Percentiles rank a stretch among this genome's conserved stretches.
These are phyloP conservation scores for Xyrauchen texanus DNA, from an alignment of 2,113 vertebrate species.

Conservation along the genomic window DNA sequence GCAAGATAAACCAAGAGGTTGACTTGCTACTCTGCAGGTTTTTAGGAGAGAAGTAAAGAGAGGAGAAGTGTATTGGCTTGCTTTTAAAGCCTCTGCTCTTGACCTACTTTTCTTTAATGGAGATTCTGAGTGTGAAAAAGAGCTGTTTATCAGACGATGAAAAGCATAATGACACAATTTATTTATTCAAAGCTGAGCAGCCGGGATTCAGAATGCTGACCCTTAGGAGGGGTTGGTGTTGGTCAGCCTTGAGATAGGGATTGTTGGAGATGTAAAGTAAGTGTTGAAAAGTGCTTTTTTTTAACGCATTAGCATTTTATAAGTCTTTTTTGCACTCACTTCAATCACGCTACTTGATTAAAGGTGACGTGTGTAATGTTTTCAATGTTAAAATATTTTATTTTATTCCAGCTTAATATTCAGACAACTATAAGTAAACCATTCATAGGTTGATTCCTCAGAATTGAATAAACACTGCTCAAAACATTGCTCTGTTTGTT, in stretches of 20 bases:
- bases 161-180: conserved; percentile 69
- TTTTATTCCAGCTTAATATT: no score
- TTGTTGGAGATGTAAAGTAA: conserved; percentile 29
- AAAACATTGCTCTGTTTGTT: no score
- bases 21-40: conserved; percentile 57
- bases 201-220: conserved; percentile 50
- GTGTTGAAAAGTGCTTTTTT: conserved; percentile 32
- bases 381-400: no score
- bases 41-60: conserved; percentile 52
- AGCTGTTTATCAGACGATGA: conserved; percentile 68
- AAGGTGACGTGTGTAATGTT: not conserved
- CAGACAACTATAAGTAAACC: no score
- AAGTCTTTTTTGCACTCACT: not conserved
- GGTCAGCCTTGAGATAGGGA: conserved; percentile 20
- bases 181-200: conserved; percentile 63
- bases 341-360: not conserved
- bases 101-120: conserved; percentile 76
- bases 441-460: no score
- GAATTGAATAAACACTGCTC: no score
- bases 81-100: conserved; percentile 65
- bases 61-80: conserved; percentile 63
- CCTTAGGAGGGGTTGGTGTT: conserved; percentile 10
- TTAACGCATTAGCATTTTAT: not conserved
- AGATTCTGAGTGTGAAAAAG: conserved; percentile 62
- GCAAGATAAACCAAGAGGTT: conserved; percentile 62